Evolutionary conservation across 2,113 vertebrate species (phyloP).

Genomic region (Meleagris gallopavo): DNA sequence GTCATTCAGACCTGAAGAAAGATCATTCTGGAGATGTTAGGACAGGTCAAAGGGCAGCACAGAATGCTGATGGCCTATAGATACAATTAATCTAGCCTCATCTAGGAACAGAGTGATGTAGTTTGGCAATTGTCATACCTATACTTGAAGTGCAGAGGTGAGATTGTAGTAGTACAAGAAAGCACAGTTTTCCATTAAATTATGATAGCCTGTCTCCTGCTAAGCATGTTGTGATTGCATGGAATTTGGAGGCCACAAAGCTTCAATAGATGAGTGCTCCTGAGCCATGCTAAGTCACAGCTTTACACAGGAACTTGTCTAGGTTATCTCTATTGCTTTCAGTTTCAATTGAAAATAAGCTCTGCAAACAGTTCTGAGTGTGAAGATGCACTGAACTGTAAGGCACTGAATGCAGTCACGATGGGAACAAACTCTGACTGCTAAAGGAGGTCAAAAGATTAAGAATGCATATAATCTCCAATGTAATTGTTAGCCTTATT

Average conservation of each 20-base stretch:
- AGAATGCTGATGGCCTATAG: neutral
- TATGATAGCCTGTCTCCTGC: neutral
- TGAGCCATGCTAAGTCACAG: neutral
- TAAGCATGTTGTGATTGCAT: neutral
- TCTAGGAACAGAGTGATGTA: neutral
- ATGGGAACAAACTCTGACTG: neutral
- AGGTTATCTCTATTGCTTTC: neutral
- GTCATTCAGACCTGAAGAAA: neutral
- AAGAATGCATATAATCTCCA: neutral
- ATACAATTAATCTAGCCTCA: neutral
- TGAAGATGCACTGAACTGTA: neutral
- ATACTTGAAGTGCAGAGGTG: neutral
- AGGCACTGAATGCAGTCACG: neutral
- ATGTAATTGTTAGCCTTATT: neutral
- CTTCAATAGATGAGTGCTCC: neutral
- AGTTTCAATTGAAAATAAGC: neutral
- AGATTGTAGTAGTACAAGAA: neutral
- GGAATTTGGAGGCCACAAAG: neutral
- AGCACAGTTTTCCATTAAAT: neutral
- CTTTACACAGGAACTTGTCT: neutral
- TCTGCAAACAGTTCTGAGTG: neutral
- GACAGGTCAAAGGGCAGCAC: neutral
- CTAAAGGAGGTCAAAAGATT: neutral
- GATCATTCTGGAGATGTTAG: neutral
- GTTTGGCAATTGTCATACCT: neutral